Conservation (phyloP, 2,888 invertebrate species). For the Clepsis dumicolana region DNA sequence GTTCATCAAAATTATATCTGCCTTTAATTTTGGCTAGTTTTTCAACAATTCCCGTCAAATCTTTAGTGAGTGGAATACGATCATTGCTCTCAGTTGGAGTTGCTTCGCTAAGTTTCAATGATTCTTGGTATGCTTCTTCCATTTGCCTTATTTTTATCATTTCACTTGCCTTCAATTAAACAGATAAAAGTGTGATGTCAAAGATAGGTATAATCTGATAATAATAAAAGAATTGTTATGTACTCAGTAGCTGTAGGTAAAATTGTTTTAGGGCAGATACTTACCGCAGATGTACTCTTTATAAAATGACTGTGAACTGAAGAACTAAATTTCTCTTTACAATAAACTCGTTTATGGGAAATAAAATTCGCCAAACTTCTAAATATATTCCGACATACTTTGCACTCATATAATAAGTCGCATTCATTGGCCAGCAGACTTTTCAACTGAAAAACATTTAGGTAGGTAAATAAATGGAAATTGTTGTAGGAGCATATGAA, state of each 20-base stretch:
- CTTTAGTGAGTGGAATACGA: constrained; percentile 80
- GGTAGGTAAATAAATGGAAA: background rate
- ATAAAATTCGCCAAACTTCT: constrained; percentile 95
- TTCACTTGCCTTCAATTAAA: constrained; percentile 69
- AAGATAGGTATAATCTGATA: background rate
- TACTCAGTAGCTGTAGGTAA: background rate
- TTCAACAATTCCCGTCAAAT: constrained; percentile 85
- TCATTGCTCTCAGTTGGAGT: constrained; percentile 59
- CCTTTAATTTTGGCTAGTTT: constrained; percentile 74
- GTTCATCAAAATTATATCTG: constrained; percentile 54
- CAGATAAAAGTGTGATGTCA: constrained; percentile 1
- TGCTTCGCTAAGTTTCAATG: constrained; percentile 60
- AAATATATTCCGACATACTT: constrained; percentile 94
- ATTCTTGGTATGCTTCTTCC: constrained; percentile 78
- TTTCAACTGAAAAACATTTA: constrained; percentile 87
- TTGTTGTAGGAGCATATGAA: too few species aligned
- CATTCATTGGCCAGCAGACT: constrained; percentile 93
- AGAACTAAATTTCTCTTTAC: constrained; percentile 86
- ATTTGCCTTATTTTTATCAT: constrained; percentile 79
- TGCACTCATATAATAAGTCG: constrained; percentile 95
- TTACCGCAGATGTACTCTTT: constrained; percentile 77
- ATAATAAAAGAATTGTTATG: background rate
- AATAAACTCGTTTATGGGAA: constrained; percentile 95
- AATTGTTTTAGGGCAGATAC: constrained; percentile 49
- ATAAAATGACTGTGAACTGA: constrained; percentile 76